Base-by-base conservation (phyloP, 2,797 vertebrate genomes). In the Acrossocheilus fasciatus region DNA sequence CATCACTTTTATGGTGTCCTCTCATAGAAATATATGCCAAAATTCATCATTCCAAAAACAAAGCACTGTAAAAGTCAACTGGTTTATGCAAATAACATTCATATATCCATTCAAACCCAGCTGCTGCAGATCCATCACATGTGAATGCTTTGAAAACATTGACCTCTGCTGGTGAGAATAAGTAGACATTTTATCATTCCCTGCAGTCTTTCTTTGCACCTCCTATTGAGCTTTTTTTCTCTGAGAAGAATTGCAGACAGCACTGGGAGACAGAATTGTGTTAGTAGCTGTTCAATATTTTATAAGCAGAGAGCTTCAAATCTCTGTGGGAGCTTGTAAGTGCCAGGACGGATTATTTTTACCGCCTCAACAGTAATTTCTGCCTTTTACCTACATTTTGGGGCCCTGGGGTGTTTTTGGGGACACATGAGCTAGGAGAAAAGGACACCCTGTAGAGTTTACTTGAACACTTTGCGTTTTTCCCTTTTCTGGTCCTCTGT, bases 121-220 rank as follows among this genome's bases (percentile, higher is more conserved):
- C 45, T 36, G 8, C 9, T 54, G 62, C 62, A 34, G 62, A 34
- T 0, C 14, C 64, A 34, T 41, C 23, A 41, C 17, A 36, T 77
- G 14, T 43, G 3, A 86, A 64, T 39, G 14, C 52, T 88, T 89
- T 84, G 90, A 87, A n/a, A 72, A 90, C 41, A 70, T 2, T 76
- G 82, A 39, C 85, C 88, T 89, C 90, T 89, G 47, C 52, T 89
- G 86, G 86, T 82, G 64, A 64, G 10, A 45, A 20, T 41, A 30
- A 84, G 64, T 30, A 41, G 83, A 4, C 50, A n/a, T 43, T 6
- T 57, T 57, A 39, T 54, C 52, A 8, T 6, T 52, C 39, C 34
- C 26, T 17, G 26, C 70, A 15, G 30, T 47, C 30, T 36, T 39
- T 64, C 30, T 36, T 26, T 4, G 43, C 36, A 36, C 9, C n/a